A percentile compares a stretch with the other conserved stretches of the same genome.
These are phyloP conservation scores for Dromius quadrimaculatus DNA, from an alignment of 2,888 invertebrate species.

Conservation along the genomic window DNA sequence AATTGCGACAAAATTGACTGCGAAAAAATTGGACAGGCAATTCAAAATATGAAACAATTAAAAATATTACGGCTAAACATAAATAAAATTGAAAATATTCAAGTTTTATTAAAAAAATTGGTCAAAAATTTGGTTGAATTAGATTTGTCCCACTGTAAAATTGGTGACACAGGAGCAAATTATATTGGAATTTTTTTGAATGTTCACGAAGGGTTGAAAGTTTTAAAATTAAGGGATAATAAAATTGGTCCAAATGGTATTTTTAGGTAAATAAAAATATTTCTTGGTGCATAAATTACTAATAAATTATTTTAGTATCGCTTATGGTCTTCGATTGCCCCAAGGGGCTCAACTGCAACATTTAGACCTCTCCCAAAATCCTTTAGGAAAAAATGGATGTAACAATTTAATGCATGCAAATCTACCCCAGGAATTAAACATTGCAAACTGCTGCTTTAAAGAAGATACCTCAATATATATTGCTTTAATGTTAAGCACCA, in stretches of 20 bases:
- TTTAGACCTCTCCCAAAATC: too few relatives aligned
- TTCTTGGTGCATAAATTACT: too few relatives aligned
- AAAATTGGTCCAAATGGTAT: constrained; percentile 69
- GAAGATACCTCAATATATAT: too few relatives aligned
- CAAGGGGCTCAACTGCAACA: too few relatives aligned
- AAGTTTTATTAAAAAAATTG: constrained; percentile 64
- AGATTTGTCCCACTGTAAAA: constrained; percentile 76
- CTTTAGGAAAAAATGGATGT: too few relatives aligned
- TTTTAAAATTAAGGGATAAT: constrained; percentile 71
- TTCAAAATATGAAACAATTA: constrained; percentile 65
- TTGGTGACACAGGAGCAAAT: constrained; percentile 73
- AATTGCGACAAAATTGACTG: constrained; percentile 71
- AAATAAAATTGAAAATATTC: constrained; percentile 73
- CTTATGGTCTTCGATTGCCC: too few relatives aligned
- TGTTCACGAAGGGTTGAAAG: constrained; percentile 67
- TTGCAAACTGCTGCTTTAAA: too few relatives aligned
- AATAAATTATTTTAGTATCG: too few relatives aligned
- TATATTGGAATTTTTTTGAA: constrained; percentile 73
- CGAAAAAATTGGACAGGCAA: constrained; percentile 68
- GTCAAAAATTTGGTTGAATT: constrained; percentile 68
- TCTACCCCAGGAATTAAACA: too few relatives aligned
- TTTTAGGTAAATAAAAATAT: too few relatives aligned
- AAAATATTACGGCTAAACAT: constrained; percentile 71
- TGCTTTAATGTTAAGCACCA: too few relatives aligned
- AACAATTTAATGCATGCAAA: too few relatives aligned